phyloP scores from a whole-genome alignment of 2,888 invertebrate genomes.

The Volucella zonaria region DNA sequence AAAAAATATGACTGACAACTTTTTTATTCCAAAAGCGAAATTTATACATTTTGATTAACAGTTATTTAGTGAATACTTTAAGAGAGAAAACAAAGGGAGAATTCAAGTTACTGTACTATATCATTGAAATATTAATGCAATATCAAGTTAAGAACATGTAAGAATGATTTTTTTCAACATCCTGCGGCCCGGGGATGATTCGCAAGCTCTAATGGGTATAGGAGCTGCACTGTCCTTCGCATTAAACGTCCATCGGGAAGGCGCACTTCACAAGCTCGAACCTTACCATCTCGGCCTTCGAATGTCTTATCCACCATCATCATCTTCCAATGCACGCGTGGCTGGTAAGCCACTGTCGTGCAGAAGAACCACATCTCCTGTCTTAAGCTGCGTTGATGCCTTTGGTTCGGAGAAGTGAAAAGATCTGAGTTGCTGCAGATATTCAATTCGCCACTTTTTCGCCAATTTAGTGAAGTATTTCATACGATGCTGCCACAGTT shows the following conservation, averaged over 20 bases:
- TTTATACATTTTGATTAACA: too few relatives aligned
- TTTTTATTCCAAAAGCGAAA: too few relatives aligned
- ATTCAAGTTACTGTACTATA: too few relatives aligned
- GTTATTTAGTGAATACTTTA: too few relatives aligned
- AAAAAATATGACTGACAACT: too few relatives aligned
- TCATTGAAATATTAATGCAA: too few relatives aligned
- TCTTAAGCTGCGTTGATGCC: constrained; percentile 10
- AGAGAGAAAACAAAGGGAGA: too few relatives aligned
- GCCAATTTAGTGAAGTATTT: constrained; percentile 20
- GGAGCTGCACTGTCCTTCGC: constrained; percentile 13
- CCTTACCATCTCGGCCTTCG: constrained; percentile 42
- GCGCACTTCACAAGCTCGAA: constrained; percentile 32
- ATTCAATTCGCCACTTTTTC: constrained; percentile 32
- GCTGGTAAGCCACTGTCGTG: too few relatives aligned
- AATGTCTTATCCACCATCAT: constrained; percentile 27
- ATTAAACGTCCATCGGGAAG: not conserved
- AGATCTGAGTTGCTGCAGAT: constrained; percentile 48
- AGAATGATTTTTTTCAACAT: constrained; percentile 8
- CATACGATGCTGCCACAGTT: not conserved
- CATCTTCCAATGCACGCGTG: constrained; percentile 15
- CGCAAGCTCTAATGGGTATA: not conserved
- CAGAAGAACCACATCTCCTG: not conserved
- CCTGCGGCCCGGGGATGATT: constrained; percentile 17
- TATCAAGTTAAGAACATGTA: too few relatives aligned
- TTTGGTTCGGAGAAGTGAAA: constrained; percentile 36